A percentile compares a stretch with the other conserved stretches of the same genome.
These are phyloP conservation scores for Nannoperca australis DNA, from an alignment of 2,797 vertebrate genomes.

Conservation along the genomic window DNA sequence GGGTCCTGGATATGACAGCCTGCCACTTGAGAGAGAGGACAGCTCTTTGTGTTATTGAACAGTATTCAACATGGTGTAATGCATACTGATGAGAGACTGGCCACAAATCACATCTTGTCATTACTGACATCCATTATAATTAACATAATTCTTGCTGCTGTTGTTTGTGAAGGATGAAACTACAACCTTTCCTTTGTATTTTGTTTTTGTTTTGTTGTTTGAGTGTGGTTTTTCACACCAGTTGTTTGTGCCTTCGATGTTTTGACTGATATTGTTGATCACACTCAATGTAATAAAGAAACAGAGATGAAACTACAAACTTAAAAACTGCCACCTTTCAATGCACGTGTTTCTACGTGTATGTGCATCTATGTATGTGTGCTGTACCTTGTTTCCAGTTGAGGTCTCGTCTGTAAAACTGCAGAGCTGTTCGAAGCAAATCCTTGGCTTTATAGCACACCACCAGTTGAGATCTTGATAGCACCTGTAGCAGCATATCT, in stretches of 20 bases:
- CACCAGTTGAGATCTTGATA: constrained; percentile 81
- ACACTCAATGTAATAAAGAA: not conserved
- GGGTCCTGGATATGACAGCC: constrained; percentile 88
- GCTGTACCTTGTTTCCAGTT: constrained; percentile 88
- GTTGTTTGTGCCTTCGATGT: not conserved
- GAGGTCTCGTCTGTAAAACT: constrained; percentile 78
- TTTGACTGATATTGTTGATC: not conserved
- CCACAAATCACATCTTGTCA: not conserved
- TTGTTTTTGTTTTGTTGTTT: not conserved
- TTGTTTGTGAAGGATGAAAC: not conserved
- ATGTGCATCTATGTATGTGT: not conserved
- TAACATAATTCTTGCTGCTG: not conserved
- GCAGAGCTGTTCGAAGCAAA: constrained; percentile 86
- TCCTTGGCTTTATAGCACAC: constrained; percentile 95
- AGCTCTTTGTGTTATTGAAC: not conserved
- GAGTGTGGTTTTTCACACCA: not conserved
- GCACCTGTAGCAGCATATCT: constrained; percentile 84
- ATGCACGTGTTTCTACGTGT: not conserved
- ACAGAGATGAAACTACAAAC: constrained; percentile 8
- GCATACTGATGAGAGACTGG: not conserved
- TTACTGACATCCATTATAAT: constrained; percentile 1
- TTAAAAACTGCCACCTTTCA: not conserved
- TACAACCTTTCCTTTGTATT: not conserved
- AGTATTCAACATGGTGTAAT: not conserved
- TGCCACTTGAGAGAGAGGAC: constrained; percentile 79